phyloP scores from a whole-genome alignment of 2,797 vertebrate genomes.

The Malurus splendens region DNA sequence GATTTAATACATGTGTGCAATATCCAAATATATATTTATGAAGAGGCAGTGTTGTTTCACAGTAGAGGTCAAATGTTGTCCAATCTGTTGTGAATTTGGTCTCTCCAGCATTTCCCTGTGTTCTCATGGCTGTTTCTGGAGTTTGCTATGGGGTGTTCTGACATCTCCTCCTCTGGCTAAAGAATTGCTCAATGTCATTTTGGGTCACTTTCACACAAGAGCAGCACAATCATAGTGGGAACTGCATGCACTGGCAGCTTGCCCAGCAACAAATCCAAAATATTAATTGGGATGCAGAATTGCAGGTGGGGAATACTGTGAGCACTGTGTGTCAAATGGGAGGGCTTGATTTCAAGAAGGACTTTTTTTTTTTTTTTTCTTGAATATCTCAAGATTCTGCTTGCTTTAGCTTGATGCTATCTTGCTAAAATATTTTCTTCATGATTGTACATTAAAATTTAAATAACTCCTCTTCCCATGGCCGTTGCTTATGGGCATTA shows the following conservation, averaged over 20 bases:
- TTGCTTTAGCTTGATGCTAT: conserved; percentile 4
- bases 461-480: conserved; percentile 2
- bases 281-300: conserved; percentile 20
- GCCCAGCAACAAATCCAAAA: conserved; percentile 11
- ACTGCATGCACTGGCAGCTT: neutral
- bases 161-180: neutral
- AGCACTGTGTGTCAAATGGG: neutral
- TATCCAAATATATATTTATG: neutral
- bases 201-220: conserved; percentile 17
- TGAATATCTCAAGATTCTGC: neutral
- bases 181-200: neutral
- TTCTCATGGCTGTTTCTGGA: neutral
- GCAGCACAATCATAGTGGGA: neutral
- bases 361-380: neutral
- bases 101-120: neutral
- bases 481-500: conserved; percentile 31
- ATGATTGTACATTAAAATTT: conserved; percentile 49
- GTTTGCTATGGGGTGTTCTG: neutral
- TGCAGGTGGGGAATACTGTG: neutral
- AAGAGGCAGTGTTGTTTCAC: neutral
- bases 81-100: neutral
- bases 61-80: neutral
- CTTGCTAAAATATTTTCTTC: conserved; percentile 44
- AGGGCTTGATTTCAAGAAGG: neutral
- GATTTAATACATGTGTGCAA: neutral